phyloP scores from a whole-genome alignment of 2,888 invertebrate genomes.

The Euspilapteryx auroguttella region DNA sequence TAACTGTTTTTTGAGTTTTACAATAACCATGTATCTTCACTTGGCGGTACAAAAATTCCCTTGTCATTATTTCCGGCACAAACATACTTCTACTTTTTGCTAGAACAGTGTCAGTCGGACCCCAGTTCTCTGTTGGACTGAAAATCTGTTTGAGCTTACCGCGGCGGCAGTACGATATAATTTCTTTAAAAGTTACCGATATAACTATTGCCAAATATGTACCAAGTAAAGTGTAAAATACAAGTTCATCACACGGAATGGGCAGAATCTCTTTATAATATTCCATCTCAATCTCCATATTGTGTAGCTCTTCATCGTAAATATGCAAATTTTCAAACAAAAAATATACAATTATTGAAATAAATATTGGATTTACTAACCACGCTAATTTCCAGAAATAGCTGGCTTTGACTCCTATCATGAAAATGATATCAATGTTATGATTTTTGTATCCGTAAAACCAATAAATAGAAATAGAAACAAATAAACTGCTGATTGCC shows the following conservation, averaged over 20 bases:
- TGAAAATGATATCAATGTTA: slow-evolving; percentile 39
- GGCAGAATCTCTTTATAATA: slow-evolving; percentile 17
- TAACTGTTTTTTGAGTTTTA: slow-evolving; percentile 11
- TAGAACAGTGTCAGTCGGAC: slow-evolving; percentile 30
- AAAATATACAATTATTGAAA: slow-evolving; percentile 16
- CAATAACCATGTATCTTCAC: slow-evolving; percentile 34
- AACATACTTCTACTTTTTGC: slow-evolving; percentile 46
- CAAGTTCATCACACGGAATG: slow-evolving; percentile 14
- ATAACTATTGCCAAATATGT: slow-evolving; percentile 21
- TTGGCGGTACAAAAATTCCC: slow-evolving; percentile 50
- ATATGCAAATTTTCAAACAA: slow-evolving; percentile 13
- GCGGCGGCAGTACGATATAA: slow-evolving; percentile 13
- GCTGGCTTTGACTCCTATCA: slow-evolving; percentile 44
- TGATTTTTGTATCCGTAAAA: slow-evolving; percentile 35
- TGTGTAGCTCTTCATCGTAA: slow-evolving; percentile 15
- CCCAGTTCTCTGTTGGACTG: slow-evolving; percentile 26
- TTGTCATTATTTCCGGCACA: slow-evolving; percentile 50
- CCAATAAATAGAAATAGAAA: slow-evolving; percentile 40
- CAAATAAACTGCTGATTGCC: slow-evolving; percentile 22
- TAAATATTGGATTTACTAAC: slow-evolving; percentile 28
- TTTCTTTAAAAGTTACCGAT: slow-evolving; percentile 16
- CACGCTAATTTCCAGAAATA: slow-evolving; percentile 35
- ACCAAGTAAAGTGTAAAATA: slow-evolving; percentile 19
- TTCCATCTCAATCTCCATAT: no score
- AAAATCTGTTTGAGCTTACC: slow-evolving; percentile 15